Evolutionary conservation across 2,797 vertebrate genomes (phyloP), one percentile per base, ranked within the genome.

Genomic region (Anabacerthia variegaticeps): DNA sequence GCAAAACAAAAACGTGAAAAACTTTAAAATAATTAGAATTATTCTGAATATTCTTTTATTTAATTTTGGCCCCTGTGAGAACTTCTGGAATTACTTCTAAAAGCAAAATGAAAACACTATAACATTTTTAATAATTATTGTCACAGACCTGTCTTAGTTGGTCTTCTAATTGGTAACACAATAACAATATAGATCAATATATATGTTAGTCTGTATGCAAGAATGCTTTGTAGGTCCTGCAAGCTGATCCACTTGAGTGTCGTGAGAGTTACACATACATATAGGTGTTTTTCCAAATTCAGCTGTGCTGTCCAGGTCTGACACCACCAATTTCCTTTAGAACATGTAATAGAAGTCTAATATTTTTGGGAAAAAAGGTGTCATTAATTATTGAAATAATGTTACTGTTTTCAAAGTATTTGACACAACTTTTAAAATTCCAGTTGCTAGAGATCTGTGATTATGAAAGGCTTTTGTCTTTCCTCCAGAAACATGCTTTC

Each of bases 21-120:
- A 77, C 44, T 23, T 1, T 3, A 48, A 56, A 72, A 28, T 0
- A 18, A 46, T 17, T n/a, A 26, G 2, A 76, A 44, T 17, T 13
- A 27, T 55, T 48, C 18, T 44, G 23, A 78, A 65, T 75, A 55
- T 36, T 66, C 17, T 66, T 51, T 65, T n/a, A 16, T 79, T 79
- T 73, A 58, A 37, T 4, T 36, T 49, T 48, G 27, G 15, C 11
- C 23, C 24, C 10, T 24, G 1, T 20, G 22, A 90, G 27, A 59
- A 62, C 12, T 41, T 66, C 30, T 59, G 43, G 39, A 65, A 66
- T 66, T 66, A 73, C 24, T 77, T 58, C 26, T 43, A 66, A 69
- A 73, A 51, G 5, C 6, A 80, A 83, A 80, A 46, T 12, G 1
- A 88, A 73, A 9, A 65, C 4, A 18, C 46, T 41, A 30, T 30